These are phyloP conservation scores for Malurus leucopterus DNA, from an alignment of 2,797 vertebrate species.

Conservation along the genomic window DNA sequence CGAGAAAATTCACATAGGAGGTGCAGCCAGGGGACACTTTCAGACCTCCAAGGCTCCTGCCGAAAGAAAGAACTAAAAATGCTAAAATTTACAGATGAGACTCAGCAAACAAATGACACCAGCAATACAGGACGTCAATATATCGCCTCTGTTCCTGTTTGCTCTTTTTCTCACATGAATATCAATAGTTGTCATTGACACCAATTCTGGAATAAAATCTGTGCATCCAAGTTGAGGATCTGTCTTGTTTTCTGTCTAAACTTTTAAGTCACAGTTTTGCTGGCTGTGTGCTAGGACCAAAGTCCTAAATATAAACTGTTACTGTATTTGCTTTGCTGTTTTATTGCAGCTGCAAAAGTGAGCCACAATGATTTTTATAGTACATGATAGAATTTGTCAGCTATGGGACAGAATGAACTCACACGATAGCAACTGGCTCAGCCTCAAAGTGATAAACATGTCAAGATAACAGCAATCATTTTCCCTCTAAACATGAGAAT, in stretches of 20 bases:
- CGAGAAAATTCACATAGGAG: background rate
- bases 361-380: slow-evolving; percentile 54
- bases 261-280: background rate
- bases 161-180: background rate
- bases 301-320: slow-evolving; percentile 33
- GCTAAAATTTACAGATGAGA: background rate
- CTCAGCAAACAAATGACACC: background rate
- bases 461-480: slow-evolving; percentile 53
- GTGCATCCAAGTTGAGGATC: background rate
- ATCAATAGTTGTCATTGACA: background rate
- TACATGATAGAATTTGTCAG: slow-evolving; percentile 55
- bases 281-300: background rate
- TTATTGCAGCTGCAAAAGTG: slow-evolving; percentile 45
- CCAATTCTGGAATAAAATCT: background rate
- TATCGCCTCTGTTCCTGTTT: background rate
- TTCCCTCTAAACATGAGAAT: background rate
- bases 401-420: slow-evolving; percentile 51
- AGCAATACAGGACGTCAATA: background rate
- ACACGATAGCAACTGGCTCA: slow-evolving; percentile 22
- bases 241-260: background rate
- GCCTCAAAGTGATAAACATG: slow-evolving; percentile 57
- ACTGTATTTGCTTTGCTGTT: slow-evolving; percentile 27
- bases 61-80: background rate
- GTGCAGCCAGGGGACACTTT: background rate
- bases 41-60: background rate